These are phyloP conservation scores for Acanthornis magna DNA, from an alignment of 2,797 vertebrate species.

Conservation along the genomic window DNA sequence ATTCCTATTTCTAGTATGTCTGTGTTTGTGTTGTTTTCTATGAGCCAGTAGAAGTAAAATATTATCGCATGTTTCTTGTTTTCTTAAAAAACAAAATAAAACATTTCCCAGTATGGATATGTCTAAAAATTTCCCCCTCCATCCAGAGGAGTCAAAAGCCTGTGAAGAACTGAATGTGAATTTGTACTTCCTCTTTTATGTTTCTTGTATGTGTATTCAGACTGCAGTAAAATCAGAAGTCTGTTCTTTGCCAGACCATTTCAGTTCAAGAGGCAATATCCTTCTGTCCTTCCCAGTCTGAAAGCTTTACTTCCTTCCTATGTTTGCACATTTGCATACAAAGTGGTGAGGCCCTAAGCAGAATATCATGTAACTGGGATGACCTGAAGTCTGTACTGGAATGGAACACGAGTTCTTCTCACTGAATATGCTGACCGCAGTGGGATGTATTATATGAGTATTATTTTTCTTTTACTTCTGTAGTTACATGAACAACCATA, in stretches of 20 bases:
- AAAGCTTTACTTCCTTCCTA: accelerated
- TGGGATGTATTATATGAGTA: not conserved
- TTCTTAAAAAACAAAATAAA: not conserved
- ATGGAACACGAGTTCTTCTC: accelerated
- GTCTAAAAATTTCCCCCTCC: accelerated
- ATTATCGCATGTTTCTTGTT: not conserved
- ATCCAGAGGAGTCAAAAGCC: not conserved
- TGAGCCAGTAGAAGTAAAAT: not conserved
- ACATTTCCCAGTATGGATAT: accelerated
- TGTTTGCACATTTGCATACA: not conserved
- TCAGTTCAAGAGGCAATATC: not conserved
- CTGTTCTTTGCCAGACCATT: not conserved
- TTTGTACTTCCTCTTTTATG: not conserved
- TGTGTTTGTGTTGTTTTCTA: not conserved
- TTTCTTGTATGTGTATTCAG: not conserved
- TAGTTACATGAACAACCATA: too few relatives aligned
- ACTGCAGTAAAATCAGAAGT: not conserved
- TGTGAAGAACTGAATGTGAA: not conserved
- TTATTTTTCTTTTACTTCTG: not conserved
- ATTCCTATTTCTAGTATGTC: not conserved
- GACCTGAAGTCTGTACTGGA: not conserved
- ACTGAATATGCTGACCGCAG: accelerated
- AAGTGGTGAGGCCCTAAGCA: not conserved
- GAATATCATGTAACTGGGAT: not conserved
- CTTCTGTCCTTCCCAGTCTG: not conserved